Evolutionary conservation across 2,797 vertebrate genomes (phyloP).

Genomic region (Melanotaenia maccullochi): DNA sequence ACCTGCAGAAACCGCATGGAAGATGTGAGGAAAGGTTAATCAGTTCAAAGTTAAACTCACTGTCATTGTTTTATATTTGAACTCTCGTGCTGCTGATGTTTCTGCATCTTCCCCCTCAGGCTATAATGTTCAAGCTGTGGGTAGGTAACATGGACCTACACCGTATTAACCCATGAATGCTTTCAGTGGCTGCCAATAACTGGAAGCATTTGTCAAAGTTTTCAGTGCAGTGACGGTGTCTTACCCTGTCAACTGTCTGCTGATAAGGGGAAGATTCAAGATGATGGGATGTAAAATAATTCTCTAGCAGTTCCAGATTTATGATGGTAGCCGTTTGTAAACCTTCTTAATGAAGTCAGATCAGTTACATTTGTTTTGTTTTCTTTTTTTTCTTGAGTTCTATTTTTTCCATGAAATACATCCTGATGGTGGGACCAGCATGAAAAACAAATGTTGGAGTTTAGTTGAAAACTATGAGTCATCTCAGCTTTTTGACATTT

Average conservation of each 20-base stretch:
- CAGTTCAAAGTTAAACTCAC: constrained; percentile 6
- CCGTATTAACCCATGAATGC: constrained; percentile 63
- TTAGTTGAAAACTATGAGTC: neutral
- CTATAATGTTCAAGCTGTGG: constrained; percentile 81
- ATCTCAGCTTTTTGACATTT: neutral
- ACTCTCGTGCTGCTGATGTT: constrained; percentile 69
- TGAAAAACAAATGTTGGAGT: neutral
- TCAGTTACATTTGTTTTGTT: neutral
- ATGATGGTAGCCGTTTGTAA: neutral
- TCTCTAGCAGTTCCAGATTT: neutral
- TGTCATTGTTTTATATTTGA: constrained; percentile 26
- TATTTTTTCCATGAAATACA: neutral
- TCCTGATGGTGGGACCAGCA: neutral
- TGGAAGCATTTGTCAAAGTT: constrained; percentile 75
- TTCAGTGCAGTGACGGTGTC: constrained; percentile 40
- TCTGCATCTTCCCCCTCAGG: constrained; percentile 66
- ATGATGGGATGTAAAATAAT: neutral
- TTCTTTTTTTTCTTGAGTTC: neutral
- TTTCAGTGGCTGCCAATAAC: constrained; percentile 56
- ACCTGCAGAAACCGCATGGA: neutral
- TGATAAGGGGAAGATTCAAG: constrained; percentile 46
- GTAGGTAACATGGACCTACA: constrained; percentile 76
- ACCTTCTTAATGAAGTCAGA: neutral
- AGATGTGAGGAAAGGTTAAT: constrained; percentile 11
- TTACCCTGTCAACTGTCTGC: constrained; percentile 36